Evolutionary conservation across 2,888 invertebrate genomes (phyloP).

Genomic region (Drosophila cognata): DNA sequence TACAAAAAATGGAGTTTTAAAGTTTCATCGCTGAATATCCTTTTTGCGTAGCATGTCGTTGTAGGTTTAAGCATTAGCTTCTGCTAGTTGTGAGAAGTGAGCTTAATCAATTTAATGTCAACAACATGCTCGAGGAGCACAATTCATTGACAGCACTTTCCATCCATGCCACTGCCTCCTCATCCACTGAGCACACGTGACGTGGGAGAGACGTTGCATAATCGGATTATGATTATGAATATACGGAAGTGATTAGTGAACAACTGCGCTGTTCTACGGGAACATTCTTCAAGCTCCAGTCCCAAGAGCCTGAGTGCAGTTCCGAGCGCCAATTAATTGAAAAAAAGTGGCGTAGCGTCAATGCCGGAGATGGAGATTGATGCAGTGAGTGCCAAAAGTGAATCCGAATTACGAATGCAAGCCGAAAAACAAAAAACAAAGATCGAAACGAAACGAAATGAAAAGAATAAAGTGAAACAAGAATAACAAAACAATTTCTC

Average conservation of each 20-base stretch:
- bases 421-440: slow-evolving; percentile 41
- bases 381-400: slow-evolving; percentile 48
- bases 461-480: not conserved
- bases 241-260: slow-evolving; percentile 54
- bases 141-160: slow-evolving; percentile 1
- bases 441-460: not conserved
- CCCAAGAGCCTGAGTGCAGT: slow-evolving; percentile 31
- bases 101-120: slow-evolving; percentile 62
- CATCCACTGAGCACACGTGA: slow-evolving; percentile 27
- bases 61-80: not conserved
- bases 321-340: slow-evolving; percentile 64
- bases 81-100: slow-evolving; percentile 38
- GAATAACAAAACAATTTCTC: slow-evolving; percentile 63
- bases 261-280: slow-evolving; percentile 23
- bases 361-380: slow-evolving; percentile 62
- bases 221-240: slow-evolving; percentile 74
- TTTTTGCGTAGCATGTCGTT: not conserved
- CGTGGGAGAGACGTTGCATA: slow-evolving; percentile 39
- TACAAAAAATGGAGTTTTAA: not conserved
- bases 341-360: slow-evolving; percentile 25
- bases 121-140: slow-evolving; percentile 46
- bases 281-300: not conserved
- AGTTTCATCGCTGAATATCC: not conserved
- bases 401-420: slow-evolving; percentile 42
- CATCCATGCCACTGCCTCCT: not conserved